Percentiles rank a stretch among this genome's conserved stretches.
Evolutionary conservation across 2,113 vertebrate species (phyloP).

Genomic region (Pterocles gutturalis): DNA sequence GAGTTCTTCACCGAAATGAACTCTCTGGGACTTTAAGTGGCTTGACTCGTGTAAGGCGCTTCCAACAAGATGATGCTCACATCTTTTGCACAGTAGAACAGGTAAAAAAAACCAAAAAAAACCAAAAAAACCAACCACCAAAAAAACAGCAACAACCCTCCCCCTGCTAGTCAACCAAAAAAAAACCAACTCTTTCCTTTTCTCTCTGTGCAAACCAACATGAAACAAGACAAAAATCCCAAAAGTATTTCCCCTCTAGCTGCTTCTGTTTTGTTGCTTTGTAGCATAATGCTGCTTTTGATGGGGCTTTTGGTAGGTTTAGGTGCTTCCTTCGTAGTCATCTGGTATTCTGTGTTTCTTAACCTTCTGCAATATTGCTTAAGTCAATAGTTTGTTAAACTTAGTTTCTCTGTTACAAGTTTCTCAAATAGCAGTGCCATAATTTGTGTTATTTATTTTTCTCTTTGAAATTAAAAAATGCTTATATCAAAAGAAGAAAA

Average conservation of each 20-base stretch:
- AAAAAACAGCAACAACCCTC: background rate
- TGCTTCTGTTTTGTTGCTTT: background rate
- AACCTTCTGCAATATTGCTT: background rate
- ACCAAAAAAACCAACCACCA: background rate
- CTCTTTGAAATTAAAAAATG: background rate
- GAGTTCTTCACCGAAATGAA: constrained; percentile 93
- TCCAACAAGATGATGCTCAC: constrained; percentile 97
- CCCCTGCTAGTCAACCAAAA: background rate
- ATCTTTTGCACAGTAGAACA: constrained; percentile 94
- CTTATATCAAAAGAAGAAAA: background rate
- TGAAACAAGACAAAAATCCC: background rate
- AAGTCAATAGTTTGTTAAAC: background rate
- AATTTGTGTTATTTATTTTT: background rate
- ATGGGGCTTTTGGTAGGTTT: accelerated
- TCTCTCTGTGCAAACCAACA: background rate
- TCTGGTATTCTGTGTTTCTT: background rate
- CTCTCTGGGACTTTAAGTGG: constrained; percentile 90
- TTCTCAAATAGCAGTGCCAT: background rate
- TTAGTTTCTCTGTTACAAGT: background rate
- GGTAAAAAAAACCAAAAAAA: constrained; percentile 67
- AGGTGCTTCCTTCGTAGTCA: background rate
- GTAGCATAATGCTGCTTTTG: background rate
- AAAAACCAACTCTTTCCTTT: background rate
- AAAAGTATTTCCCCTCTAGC: background rate
- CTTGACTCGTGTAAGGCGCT: constrained; percentile 90